phyloP scores from a whole-genome alignment of 2,888 invertebrate species.

The Quadriops clusia region DNA sequence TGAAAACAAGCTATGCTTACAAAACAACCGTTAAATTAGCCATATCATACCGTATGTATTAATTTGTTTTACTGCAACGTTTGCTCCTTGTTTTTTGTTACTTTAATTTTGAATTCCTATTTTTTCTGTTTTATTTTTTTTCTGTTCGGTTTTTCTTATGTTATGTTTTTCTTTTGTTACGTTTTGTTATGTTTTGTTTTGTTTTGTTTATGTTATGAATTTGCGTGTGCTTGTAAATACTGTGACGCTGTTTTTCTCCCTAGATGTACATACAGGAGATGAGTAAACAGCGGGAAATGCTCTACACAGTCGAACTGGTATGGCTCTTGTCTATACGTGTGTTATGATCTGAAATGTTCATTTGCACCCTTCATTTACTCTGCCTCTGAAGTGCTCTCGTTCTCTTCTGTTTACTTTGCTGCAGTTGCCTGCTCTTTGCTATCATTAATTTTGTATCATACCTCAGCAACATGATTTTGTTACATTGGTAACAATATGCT shows the following conservation, averaged over 20 bases:
- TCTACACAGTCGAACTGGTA: constrained; percentile 76
- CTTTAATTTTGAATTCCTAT: constrained; percentile 2
- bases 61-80: neutral
- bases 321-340: constrained; percentile 39
- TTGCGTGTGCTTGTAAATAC: constrained; percentile 30
- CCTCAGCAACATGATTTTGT: too few species aligned
- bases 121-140: neutral
- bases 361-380: constrained; percentile 14
- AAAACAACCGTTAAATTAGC: too few species aligned
- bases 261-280: constrained; percentile 86
- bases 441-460: too few species aligned
- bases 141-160: neutral
- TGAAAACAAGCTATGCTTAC: too few species aligned
- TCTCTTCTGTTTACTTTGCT: constrained; percentile 10
- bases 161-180: constrained; percentile 7
- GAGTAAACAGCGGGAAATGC: constrained; percentile 73
- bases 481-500: too few species aligned
- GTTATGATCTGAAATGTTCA: constrained; percentile 17
- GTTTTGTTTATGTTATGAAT: constrained; percentile 12
- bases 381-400: constrained; percentile 12
- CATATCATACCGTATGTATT: too few species aligned
- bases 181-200: constrained; percentile 11
- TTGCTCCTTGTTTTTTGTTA: neutral
- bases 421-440: constrained; percentile 11
- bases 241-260: constrained; percentile 39